Evolutionary conservation across 2,113 vertebrate genomes (phyloP), one percentile per base, ranked within the genome.

Genomic region (Pimephales promelas): DNA sequence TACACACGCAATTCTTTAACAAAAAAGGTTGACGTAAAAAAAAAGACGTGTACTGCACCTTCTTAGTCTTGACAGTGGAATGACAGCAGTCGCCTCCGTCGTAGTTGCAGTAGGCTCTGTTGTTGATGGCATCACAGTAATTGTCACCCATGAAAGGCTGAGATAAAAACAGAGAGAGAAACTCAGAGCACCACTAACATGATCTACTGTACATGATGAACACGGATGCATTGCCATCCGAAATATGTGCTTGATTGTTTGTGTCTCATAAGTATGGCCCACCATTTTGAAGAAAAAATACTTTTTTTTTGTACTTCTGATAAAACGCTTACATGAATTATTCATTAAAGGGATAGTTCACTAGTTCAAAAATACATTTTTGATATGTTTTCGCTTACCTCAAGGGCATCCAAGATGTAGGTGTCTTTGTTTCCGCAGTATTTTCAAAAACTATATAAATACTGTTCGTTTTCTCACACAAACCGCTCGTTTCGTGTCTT

Each of bases 41-140:
- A n/a, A n/a, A n/a, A n/a, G n/a, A n/a, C 5, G 22, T 64, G 20
- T 5, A 4, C 2, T 0, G 22, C 84, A 99, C 98, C 96, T 97
- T 97, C 94, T 98, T 99, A 85, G 96, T 98, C 92, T 98, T 98
- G 91, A 98, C 97, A 2, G 98, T 99, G 72, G 98, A 98, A 82
- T 96, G 93, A 3, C 98, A 99, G 94, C 98, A 99, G 85, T 99
- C 98, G 62, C 98, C 98, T 80, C 97, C 97, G 26, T 99, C 98
- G 0, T 99, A 99, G 93, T 96, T 97, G 90, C 98, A 99, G 93
- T 98, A 99, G 87, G 98, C 98, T 94, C 97, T 93, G 91, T 99
- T 99, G 94, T 99, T 99, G 91, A 96, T 93, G 78, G 96, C 92
- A 83, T 99, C 98, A 91, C 98, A 99, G 93, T 99, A 99, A 93